A percentile compares a stretch with the other conserved stretches of the same genome.
Conservation (phyloP, 2,113 vertebrate genomes). For the Perognathus longimembris region DNA sequence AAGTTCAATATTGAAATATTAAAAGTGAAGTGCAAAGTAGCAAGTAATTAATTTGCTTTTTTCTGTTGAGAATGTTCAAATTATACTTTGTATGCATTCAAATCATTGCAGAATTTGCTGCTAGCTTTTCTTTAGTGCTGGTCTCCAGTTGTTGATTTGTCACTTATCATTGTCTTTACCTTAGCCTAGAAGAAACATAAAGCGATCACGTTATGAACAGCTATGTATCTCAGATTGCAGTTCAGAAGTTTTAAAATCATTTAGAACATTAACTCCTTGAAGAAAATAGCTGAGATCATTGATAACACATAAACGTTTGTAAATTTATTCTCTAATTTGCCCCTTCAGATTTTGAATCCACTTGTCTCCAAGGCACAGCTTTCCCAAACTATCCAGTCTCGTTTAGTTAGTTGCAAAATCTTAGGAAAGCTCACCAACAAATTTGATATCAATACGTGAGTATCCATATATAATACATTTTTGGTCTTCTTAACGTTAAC, state of each 20-base stretch:
- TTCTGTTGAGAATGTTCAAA: slow-evolving; percentile 36
- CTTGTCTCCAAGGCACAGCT: slow-evolving; percentile 94
- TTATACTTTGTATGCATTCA: not conserved
- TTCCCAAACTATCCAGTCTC: slow-evolving; percentile 93
- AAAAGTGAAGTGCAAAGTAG: slow-evolving; percentile 39
- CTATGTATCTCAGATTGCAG: not conserved
- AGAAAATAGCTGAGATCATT: slow-evolving; percentile 28
- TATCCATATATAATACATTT: slow-evolving; percentile 74
- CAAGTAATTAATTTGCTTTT: not conserved
- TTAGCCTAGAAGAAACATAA: slow-evolving; percentile 4
- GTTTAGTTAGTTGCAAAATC: slow-evolving; percentile 95
- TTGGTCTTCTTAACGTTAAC: slow-evolving; percentile 51
- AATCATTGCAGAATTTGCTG: not conserved
- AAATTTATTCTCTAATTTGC: slow-evolving; percentile 64
- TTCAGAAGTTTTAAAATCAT: slow-evolving; percentile 31
- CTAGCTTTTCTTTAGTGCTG: not conserved
- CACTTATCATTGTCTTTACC: slow-evolving; percentile 8
- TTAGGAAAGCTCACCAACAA: slow-evolving; percentile 94
- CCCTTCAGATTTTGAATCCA: slow-evolving; percentile 92
- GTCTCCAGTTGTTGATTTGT: not conserved
- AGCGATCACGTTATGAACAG: not conserved
- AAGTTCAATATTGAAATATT: not conserved
- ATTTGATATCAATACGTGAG: slow-evolving; percentile 95
- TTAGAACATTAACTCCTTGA: slow-evolving; percentile 30
- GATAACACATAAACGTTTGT: slow-evolving; percentile 1